These are phyloP conservation scores for Pemphigus obesinymphae DNA, from an alignment of 1,140 invertebrate genomes.

Conservation along the genomic window DNA sequence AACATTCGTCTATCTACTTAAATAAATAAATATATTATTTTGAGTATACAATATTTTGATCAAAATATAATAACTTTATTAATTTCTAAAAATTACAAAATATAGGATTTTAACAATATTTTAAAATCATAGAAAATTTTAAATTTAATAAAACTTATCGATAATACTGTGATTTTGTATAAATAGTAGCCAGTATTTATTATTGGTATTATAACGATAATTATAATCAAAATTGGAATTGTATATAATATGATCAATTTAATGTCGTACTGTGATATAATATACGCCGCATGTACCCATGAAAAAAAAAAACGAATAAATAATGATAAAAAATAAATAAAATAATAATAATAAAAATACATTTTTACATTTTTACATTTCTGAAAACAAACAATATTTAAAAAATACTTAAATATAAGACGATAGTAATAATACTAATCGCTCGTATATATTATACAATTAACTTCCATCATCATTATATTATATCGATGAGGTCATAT, in stretches of 20 bases:
- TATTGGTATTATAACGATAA: no score
- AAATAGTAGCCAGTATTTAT: no score
- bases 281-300: neutral
- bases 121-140: no score
- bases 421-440: no score
- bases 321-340: neutral
- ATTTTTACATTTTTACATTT: neutral
- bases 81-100: no score
- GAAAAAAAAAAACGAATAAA: neutral
- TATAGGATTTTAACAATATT: no score
- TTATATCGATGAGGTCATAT: neutral
- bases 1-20: no score
- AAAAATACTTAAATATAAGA: neutral
- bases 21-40: no score
- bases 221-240: neutral
- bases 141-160: no score
- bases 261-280: neutral
- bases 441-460: neutral
- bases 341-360: neutral
- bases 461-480: neutral
- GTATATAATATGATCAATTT: neutral
- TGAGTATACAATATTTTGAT: no score
- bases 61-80: no score
- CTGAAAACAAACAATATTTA: constrained; percentile 4
- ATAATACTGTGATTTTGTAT: neutral